Conservation (phyloP, 2,113 vertebrate genomes). For the Tauraco erythrolophus region DNA sequence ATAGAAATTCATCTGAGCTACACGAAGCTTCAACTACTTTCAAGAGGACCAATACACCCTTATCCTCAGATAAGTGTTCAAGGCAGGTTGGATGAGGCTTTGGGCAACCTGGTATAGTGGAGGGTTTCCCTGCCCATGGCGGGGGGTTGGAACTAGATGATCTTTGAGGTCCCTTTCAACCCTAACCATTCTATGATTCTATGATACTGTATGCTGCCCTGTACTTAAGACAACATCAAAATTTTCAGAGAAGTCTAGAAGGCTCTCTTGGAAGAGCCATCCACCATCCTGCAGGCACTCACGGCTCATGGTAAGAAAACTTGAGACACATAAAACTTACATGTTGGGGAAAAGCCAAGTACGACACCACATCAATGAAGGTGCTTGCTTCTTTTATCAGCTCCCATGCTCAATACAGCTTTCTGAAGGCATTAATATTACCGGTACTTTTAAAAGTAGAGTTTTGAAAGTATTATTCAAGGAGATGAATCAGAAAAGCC, state of each 20-base stretch:
- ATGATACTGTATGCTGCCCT: not conserved
- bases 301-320: not conserved
- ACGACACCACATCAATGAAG: not conserved
- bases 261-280: not conserved
- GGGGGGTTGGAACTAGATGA: no score
- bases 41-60: not conserved
- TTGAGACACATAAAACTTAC: not conserved
- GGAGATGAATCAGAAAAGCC: not conserved
- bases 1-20: not conserved
- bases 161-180: no score
- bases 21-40: not conserved
- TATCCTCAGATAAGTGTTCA: not conserved
- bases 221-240: not conserved
- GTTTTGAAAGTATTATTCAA: not conserved
- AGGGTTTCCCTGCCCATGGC: no score
- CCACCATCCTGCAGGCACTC: not conserved
- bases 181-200: no score
- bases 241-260: not conserved
- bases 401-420: not conserved
- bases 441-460: not conserved
- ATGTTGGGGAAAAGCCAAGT: not conserved
- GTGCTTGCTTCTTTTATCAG: not conserved
- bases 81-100: no score
- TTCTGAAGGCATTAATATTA: not conserved
- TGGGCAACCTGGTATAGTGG: no score